Evolutionary conservation across 1,140 invertebrate genomes (phyloP).

Genomic region (Mesaphorura yosii): DNA sequence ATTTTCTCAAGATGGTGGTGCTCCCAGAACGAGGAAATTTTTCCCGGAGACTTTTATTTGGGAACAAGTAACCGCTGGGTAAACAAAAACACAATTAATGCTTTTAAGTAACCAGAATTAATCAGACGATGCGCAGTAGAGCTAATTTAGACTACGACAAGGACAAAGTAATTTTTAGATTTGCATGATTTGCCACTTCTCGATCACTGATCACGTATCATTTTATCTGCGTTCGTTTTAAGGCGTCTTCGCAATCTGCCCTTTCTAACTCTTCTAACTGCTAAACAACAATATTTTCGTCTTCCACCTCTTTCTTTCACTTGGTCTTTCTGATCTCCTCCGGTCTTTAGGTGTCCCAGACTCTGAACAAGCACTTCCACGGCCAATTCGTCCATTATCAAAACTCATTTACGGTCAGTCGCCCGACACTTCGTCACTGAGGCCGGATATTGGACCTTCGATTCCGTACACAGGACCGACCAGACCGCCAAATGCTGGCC

Average conservation of each 20-base stretch:
- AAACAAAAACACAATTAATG: constrained; percentile 18
- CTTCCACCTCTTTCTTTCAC: no score
- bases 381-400: constrained; percentile 21
- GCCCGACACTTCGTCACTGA: constrained; percentile 14
- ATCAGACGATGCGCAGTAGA: no score
- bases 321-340: no score
- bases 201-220: no score
- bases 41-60: constrained; percentile 32
- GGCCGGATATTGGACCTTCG: constrained; percentile 44
- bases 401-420: constrained; percentile 1
- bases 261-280: no score
- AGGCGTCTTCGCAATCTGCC: no score
- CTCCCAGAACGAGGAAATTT: constrained; percentile 25
- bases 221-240: no score
- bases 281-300: no score
- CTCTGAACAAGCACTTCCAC: constrained; percentile 8
- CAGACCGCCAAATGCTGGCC: constrained; percentile 66
- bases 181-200: no score
- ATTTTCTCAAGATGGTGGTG: constrained; percentile 9
- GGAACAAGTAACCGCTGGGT: constrained; percentile 30
- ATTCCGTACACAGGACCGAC: constrained; percentile 29
- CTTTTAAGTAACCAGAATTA: no score
- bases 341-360: not conserved
- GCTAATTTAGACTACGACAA: no score
- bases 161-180: no score